Percentiles rank a stretch among this genome's conserved stretches.
These are phyloP conservation scores for Solenodon paradoxus DNA, from an alignment of 2,113 vertebrate species.

Conservation along the genomic window DNA sequence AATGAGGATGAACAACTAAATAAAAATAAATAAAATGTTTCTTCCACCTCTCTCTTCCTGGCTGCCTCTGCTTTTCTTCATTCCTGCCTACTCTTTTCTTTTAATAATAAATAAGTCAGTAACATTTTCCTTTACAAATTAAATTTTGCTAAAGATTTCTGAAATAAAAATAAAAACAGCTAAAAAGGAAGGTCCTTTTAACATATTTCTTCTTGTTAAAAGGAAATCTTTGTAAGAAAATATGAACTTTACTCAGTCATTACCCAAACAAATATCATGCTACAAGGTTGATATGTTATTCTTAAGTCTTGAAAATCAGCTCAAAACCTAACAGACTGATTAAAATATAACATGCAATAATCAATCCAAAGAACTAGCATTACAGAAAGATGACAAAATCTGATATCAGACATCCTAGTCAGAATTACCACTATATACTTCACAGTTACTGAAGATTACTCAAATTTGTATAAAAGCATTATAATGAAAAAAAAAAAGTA, in stretches of 20 bases:
- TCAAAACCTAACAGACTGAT: neutral
- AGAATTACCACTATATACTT: neutral
- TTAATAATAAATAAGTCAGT: no score
- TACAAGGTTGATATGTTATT: constrained; percentile 4
- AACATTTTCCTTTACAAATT: constrained; percentile 1
- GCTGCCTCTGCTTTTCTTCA: no score
- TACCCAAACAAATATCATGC: constrained; percentile 1
- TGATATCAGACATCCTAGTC: neutral
- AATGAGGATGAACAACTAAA: no score
- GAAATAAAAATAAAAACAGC: neutral
- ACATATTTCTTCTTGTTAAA: neutral
- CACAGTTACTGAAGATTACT: neutral
- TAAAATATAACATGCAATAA: neutral
- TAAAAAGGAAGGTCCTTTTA: neutral
- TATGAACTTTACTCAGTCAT: constrained; percentile 1
- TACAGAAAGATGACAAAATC: constrained; percentile 14
- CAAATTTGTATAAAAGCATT: neutral
- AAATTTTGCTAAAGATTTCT: constrained; percentile 18
- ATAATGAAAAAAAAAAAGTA: neutral
- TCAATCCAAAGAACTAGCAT: neutral
- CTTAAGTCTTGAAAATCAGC: neutral
- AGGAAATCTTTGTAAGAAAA: neutral
- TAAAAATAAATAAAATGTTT: no score
- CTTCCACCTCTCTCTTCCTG: no score
- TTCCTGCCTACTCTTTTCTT: no score